Percentiles rank a stretch among this genome's conserved stretches.
Evolutionary conservation across 2,888 invertebrate genomes (phyloP).

Genomic region (Doris montereyensis): DNA sequence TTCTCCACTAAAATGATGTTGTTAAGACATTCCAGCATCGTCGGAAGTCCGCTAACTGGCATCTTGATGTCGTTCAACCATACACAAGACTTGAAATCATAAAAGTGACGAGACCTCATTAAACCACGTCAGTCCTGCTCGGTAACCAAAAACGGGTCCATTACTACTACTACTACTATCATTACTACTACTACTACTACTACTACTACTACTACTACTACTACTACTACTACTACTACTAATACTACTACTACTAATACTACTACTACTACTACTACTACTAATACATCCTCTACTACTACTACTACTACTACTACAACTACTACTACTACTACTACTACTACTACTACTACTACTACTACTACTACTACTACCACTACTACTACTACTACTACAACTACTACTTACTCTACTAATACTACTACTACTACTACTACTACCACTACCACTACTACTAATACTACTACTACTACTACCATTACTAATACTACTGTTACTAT

Average conservation of each 20-base stretch:
- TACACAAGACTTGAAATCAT: too few relatives aligned
- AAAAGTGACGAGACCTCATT: too few relatives aligned
- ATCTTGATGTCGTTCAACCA: too few relatives aligned
- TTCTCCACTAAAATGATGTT: too few relatives aligned
- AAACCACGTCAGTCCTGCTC: too few relatives aligned
- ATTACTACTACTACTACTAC: not conserved
- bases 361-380: not conserved
- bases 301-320: not conserved
- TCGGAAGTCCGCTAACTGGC: too few relatives aligned
- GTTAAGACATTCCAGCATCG: too few relatives aligned
- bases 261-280: not conserved
- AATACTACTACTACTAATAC: not conserved
- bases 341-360: not conserved
- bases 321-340: not conserved
- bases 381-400: not conserved
- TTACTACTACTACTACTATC: not conserved
- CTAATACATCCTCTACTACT: not conserved
- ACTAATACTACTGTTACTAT: not conserved
- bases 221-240: not conserved
- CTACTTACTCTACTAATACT: not conserved
- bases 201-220: not conserved
- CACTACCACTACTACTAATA: not conserved
- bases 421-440: not conserved
- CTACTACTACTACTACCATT: not conserved
- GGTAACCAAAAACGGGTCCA: too few relatives aligned